These are phyloP conservation scores for Tipula lateralis DNA, from an alignment of 2,888 invertebrate species.

Conservation along the genomic window DNA sequence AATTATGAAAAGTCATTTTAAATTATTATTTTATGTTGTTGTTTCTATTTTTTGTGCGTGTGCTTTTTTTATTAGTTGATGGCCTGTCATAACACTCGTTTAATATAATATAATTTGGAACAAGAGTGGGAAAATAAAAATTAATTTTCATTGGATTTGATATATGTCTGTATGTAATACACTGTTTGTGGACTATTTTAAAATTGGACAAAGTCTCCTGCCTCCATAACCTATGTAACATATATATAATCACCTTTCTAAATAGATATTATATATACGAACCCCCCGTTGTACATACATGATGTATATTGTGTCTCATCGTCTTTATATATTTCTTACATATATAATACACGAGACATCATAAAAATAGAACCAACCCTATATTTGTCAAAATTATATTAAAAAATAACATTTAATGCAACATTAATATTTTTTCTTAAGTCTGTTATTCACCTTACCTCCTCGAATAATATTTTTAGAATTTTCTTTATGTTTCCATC, in stretches of 20 bases:
- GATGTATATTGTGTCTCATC: background rate
- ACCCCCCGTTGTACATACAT: background rate
- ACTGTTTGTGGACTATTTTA: background rate
- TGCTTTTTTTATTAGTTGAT: constrained; percentile 7
- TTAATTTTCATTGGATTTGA: background rate
- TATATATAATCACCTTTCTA: background rate
- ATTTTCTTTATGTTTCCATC: constrained; percentile 19
- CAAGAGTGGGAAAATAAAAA: background rate
- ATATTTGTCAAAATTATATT: constrained; percentile 2
- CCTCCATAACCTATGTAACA: background rate
- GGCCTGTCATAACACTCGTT: background rate
- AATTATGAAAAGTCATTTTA: constrained; percentile 12
- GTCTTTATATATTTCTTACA: background rate
- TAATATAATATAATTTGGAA: background rate
- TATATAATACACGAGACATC: background rate
- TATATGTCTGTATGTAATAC: background rate
- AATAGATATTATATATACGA: background rate
- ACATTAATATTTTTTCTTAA: background rate
- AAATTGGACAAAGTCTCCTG: background rate
- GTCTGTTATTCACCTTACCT: constrained; percentile 19
- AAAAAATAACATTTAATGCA: background rate
- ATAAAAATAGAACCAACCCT: background rate
- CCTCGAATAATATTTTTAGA: constrained; percentile 24
- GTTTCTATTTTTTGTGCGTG: background rate
- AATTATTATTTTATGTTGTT: background rate